These are phyloP conservation scores for Sycophila texana DNA, from an alignment of 2,888 invertebrate species.

Conservation along the genomic window DNA sequence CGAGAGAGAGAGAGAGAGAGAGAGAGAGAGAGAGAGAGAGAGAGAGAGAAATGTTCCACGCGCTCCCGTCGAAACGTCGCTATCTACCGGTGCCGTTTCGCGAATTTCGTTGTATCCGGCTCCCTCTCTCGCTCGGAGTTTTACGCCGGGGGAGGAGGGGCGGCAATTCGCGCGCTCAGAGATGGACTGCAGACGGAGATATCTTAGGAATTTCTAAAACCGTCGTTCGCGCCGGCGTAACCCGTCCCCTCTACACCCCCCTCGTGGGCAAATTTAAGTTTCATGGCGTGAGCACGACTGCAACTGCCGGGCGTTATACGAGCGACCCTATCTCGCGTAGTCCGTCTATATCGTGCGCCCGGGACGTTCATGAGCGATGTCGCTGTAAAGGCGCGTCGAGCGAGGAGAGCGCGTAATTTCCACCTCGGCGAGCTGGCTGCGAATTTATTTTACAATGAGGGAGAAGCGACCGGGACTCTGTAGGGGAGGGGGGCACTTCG, in stretches of 20 bases:
- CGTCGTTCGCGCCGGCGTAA: conserved; percentile 66
- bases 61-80: no score
- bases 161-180: conserved; percentile 52
- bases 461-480: not conserved
- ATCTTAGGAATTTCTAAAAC: conserved; percentile 72
- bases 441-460: conserved; percentile 49
- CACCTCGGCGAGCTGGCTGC: conserved; percentile 26
- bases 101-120: not conserved
- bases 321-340: not conserved
- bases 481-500: not conserved
- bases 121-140: not conserved
- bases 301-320: conserved; percentile 1
- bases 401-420: conserved; percentile 53
- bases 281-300: conserved; percentile 61
- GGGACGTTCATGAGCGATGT: conserved; percentile 38
- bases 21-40: not conserved
- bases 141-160: not conserved
- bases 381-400: conserved; percentile 37
- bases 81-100: no score
- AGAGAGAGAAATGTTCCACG: conserved; percentile 8
- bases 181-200: conserved; percentile 54
- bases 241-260: conserved; percentile 58
- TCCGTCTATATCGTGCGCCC: not conserved
- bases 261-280: conserved; percentile 69
- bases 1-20: conserved; percentile 1